Evolutionary conservation across 2,797 vertebrate genomes (phyloP), one percentile per base, ranked within the genome.

Genomic region (Falco concolor): DNA sequence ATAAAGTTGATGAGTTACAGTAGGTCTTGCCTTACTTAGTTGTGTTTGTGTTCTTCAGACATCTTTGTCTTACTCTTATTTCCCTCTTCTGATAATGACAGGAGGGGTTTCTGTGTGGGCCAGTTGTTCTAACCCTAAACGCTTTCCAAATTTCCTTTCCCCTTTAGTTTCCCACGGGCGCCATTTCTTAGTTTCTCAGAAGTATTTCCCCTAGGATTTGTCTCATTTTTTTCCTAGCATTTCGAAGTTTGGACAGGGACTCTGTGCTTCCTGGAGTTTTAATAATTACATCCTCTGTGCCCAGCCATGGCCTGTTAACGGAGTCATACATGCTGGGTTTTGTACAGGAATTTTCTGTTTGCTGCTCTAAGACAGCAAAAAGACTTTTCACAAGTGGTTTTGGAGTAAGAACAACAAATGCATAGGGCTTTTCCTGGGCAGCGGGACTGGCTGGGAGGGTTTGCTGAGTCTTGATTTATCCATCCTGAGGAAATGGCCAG

Each of bases 251-350:
- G 86, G 89, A 97, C 95, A 97, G 94, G 87, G 95, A 81, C 96
- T 91, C 90, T 97, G 75, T 8, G 10, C 95, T 95, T 97, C 97
- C 95, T 97, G 96, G 85, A 90, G 67, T 97, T 97, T 89, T 94
- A 95, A 93, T 97, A 97, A 97, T 96, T 97, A 84, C n/a, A 94
- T 97, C 96, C 95, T 97, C 89, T 97, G 84, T 97, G 97, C 96
- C 95, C 95, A 95, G 89, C 86, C 92, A 52, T 91, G 79, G 96
- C 90, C 91, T 95, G 73, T 95, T 97, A 97, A 96, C 92, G 95
- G 85, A 95, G 87, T 74, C 84, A 76, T 95, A 91, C 4, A 14
- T 83, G 27, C 20, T 13, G 72, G 59, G 79, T 92, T 97, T 93
- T 92, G 68, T 97, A 91, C 86, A 96, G 92, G 81, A 94, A 91